These are phyloP conservation scores for Echinometra lucunter DNA, from an alignment of 53 echinoderm and acorn worm genomes.

Conservation along the genomic window DNA sequence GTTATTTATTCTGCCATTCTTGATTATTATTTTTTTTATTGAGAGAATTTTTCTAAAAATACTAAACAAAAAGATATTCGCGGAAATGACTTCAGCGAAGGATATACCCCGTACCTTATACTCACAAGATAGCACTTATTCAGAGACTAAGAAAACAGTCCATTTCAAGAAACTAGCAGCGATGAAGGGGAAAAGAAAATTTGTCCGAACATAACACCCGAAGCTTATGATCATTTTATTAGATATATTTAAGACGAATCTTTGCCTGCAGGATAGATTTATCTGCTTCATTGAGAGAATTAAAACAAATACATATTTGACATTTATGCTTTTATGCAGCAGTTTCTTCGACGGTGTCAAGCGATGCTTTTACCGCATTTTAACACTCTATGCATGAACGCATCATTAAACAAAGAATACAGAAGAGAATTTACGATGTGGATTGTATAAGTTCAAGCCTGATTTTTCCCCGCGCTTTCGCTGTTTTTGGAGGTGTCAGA, in stretches of 20 bases:
- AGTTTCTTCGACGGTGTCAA: neutral
- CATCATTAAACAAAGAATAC: neutral
- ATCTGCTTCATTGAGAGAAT: conserved; percentile 11
- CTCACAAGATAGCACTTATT: neutral
- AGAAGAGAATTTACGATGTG: neutral
- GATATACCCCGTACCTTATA: too few relatives aligned
- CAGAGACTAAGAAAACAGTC: neutral
- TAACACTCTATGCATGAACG: neutral
- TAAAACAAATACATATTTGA: neutral
- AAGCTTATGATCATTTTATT: neutral
- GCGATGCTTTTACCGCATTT: conserved; percentile 18
- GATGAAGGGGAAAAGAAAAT: neutral
- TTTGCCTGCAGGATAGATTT: neutral
- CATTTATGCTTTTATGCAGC: conserved; percentile 11
- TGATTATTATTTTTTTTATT: too few relatives aligned
- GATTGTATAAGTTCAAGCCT: neutral
- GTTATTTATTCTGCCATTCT: too few relatives aligned
- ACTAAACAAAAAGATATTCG: neutral
- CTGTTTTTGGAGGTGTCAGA: conserved; percentile 9
- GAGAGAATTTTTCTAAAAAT: too few relatives aligned
- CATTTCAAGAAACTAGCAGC: neutral
- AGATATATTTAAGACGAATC: neutral
- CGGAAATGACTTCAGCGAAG: neutral
- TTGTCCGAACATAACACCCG: neutral
- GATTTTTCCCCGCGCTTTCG: neutral